Evolutionary conservation across 2,888 invertebrate genomes (phyloP), one percentile per base, ranked within the genome.

Genomic region (Stegophylla sp.): DNA sequence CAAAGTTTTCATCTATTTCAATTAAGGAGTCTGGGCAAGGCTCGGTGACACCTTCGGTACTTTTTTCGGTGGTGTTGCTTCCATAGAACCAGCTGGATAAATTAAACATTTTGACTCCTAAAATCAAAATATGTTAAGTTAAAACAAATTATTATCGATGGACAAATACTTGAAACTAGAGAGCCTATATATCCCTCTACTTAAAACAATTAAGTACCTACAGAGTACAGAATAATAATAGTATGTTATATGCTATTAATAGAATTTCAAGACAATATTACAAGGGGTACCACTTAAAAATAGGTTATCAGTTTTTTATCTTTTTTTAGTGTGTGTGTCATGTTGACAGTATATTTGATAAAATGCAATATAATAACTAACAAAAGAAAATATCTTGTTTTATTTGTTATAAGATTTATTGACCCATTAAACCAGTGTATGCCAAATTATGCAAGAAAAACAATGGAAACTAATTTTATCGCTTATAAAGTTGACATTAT

Each of bases 1-100:
- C 79, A 13, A 79, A 79, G 51, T 69, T 79, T 63, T 79, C 79
- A 5, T 79, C 79, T 23, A 79, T 23, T 79, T 79, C 79, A 7
- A 79, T 79, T n/a, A 79, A 63, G 13, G 79, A 69, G 48, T 79
- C 79, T n/a, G 79, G 79, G n/a, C 79, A 71, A 51, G 79, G 71
- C 23, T 79, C 79, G 10, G 15, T 72, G n/a, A 51, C 28, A 0
- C 51, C 23, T 63, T 79, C 71, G 23, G 59, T 61, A 51, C 5
- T 79, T 26, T 79, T 79, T 51, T 79, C 79, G 10, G 71, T 23
- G 9, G 51, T 13, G 20, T 61, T 71, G 45, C 82, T 77, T 51
- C 82, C 82, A 56, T 71, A 82, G 71, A 82, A 82, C 77, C 77
- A 82, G 45, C 64, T 82, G 67, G 82, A 77, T 23, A 82, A 71